Base-by-base conservation (phyloP, 2,797 vertebrate species). In the Odontamblyopus lacepedii region DNA sequence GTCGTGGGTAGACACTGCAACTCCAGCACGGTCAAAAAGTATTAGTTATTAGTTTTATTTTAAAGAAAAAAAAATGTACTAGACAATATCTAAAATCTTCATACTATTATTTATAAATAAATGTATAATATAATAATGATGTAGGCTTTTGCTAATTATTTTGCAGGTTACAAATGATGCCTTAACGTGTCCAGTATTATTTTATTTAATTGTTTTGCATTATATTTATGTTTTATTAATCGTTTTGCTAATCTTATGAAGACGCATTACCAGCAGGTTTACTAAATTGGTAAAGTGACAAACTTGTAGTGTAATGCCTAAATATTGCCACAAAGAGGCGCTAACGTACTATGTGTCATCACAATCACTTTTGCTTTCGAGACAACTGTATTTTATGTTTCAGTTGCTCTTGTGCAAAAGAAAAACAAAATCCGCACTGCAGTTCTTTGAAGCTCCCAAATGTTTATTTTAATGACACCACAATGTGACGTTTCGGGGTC, bases 381-480 rank as follows among this genome's bases (percentile, higher is more conserved):
- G 55, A 57, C 44, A 66, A 4, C 26, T 67, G 41, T 67, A 32
- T 11, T 30, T 53, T 67, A 53, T 67, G 50, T 30, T 13, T 53
- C 48, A 67, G 27, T 27, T 35, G 48, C 6, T 18, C 1, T 30
- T 26, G 35, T 38, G 8, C 7, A 38, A 38, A 38, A 38, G 35
- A 2, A 38, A 38, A 35, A 35, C 6, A 5, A 35, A 8, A 9
- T 38, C 8, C 8, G 2, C 7, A 35, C 35, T 38, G 35, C 35
- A 9, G 35, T 38, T 38, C 35, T 38, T 9, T 38, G 35, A 8
- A 38, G 35, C 35, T 38, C 8, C 35, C 1, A 38, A 38, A 38
- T 9, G 1, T 38, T 38, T 38, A 38, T 38, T 38, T 38, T 38
- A 38, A 38, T 9, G 7, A 38, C 35, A 38, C 7, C 35, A 38